Conservation (phyloP, 92 coral and sea anemone species). For the Chrysogorgia sp. region DNA sequence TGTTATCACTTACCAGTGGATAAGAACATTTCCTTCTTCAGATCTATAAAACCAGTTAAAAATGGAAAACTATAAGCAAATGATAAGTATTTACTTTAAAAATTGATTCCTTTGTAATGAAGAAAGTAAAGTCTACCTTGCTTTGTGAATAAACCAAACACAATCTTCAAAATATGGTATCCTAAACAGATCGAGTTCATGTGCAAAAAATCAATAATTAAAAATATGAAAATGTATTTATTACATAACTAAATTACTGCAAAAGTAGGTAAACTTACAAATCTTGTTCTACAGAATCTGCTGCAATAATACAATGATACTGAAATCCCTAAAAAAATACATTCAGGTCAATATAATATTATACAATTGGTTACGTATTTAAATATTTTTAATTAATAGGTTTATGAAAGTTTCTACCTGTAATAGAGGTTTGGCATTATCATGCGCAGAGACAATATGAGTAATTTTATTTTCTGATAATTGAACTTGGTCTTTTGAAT, state of each 20-base stretch:
- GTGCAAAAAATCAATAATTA: not conserved
- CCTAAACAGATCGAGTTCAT: conserved; percentile 42
- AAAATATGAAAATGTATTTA: not conserved
- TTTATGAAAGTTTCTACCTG: conserved; percentile 58
- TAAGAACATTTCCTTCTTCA: conserved; percentile 69
- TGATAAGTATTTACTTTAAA: not conserved
- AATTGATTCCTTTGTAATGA: not conserved
- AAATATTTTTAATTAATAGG: not conserved
- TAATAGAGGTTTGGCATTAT: conserved; percentile 76
- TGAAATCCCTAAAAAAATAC: conserved; percentile 55
- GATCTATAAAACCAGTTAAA: conserved; percentile 48
- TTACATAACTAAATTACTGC: no score
- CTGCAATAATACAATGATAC: conserved; percentile 77
- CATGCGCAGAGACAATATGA: conserved; percentile 85
- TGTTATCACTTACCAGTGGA: conserved; percentile 73
- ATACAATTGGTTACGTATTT: not conserved
- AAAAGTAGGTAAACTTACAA: conserved; percentile 59
- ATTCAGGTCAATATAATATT: not conserved
- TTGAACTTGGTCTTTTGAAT: conserved; percentile 87
- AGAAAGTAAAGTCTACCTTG: conserved; percentile 61
- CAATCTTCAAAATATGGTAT: conserved; percentile 72
- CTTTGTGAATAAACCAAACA: conserved; percentile 75
- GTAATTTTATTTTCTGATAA: conserved; percentile 71
- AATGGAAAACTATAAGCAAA: not conserved
- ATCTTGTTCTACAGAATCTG: conserved; percentile 82